Evolutionary conservation across 1,140 invertebrate species (phyloP).

Genomic region (Musca domestica): DNA sequence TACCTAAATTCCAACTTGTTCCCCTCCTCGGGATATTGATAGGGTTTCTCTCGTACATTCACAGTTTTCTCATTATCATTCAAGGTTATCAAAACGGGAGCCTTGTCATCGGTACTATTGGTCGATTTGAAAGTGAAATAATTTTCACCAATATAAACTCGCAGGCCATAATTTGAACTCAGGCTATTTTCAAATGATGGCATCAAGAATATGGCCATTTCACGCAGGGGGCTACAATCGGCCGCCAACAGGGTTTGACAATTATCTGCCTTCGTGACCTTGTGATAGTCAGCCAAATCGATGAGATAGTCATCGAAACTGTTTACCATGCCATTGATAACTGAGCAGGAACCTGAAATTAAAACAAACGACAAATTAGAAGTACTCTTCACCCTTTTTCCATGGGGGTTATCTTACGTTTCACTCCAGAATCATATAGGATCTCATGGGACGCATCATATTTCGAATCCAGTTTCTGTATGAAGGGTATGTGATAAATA

Average conservation of each 20-base stretch:
- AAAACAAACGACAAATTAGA: not conserved
- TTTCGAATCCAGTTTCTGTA: constrained; percentile 49
- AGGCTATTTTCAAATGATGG: constrained; percentile 30
- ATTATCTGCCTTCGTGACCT: constrained; percentile 30
- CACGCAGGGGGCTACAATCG: constrained; percentile 42
- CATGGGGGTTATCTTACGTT: constrained; percentile 31
- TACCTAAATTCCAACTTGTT: constrained; percentile 48
- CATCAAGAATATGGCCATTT: constrained; percentile 45
- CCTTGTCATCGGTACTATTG: constrained; percentile 30
- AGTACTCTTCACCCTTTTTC: not conserved
- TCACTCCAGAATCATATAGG: constrained; percentile 44
- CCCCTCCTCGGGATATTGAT: constrained; percentile 41
- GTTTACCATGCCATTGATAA: constrained; percentile 50
- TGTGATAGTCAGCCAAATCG: constrained; percentile 35
- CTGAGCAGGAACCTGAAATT: constrained; percentile 40
- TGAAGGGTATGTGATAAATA: constrained; percentile 49
- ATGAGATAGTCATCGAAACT: constrained; percentile 50
- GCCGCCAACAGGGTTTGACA: constrained; percentile 45
- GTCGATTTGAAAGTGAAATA: constrained; percentile 40
- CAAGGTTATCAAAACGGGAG: constrained; percentile 43
- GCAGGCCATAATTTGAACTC: constrained; percentile 41
- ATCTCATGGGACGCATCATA: constrained; percentile 50
- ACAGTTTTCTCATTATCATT: constrained; percentile 37
- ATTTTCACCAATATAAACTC: constrained; percentile 45
- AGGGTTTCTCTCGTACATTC: constrained; percentile 40